phyloP scores from a whole-genome alignment of 92 coral and sea anemone genomes.

The Epizoanthus illoricatus region DNA sequence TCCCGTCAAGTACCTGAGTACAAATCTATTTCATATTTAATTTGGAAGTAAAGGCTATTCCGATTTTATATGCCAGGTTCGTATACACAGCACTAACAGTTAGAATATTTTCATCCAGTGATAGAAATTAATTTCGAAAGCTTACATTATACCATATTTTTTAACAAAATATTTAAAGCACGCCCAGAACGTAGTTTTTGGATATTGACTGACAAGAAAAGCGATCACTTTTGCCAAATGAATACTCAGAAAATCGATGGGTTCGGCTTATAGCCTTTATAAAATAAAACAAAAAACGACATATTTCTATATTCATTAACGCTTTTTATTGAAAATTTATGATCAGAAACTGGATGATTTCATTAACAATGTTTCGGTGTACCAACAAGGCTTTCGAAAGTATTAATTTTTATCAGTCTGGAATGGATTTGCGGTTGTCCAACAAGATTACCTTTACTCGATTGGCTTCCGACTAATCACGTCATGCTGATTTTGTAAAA shows the following conservation, averaged over 20 bases:
- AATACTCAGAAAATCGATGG: no score
- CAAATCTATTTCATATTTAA: background rate
- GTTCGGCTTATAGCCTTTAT: no score
- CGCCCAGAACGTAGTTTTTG: no score
- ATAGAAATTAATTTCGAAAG: no score
- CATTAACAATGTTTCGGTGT: conserved; percentile 4
- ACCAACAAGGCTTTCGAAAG: background rate
- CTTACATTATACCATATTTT: no score
- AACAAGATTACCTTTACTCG: conserved; percentile 19
- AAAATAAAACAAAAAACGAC: background rate
- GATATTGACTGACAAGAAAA: no score
- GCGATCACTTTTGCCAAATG: no score
- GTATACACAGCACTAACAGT: no score
- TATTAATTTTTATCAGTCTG: conserved; percentile 3
- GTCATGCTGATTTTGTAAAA: conserved; percentile 32
- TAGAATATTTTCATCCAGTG: no score
- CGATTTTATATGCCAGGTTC: no score
- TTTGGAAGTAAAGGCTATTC: background rate
- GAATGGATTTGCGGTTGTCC: conserved; percentile 14
- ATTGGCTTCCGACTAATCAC: conserved; percentile 14
- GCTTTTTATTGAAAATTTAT: background rate
- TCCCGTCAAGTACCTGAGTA: background rate
- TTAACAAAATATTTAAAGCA: no score
- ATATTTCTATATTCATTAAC: background rate
- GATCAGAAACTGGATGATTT: background rate